Evolutionary conservation across 2,113 vertebrate genomes (phyloP).

Genomic region (Melozone crissalis): DNA sequence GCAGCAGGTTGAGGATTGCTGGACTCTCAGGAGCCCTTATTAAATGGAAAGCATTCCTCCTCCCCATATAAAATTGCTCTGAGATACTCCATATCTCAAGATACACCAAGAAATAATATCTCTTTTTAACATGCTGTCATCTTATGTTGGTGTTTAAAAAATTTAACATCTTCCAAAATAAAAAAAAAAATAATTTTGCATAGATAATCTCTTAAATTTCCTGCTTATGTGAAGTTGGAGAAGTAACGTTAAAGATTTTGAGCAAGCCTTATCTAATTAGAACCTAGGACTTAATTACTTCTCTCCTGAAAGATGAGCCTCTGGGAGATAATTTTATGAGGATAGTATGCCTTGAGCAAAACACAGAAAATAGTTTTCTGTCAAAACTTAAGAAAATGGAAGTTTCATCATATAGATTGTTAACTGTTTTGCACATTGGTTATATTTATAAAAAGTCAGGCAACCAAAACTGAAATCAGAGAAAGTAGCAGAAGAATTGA

Average conservation of each 20-base stretch:
- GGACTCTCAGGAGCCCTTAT: neutral
- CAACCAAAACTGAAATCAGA: neutral
- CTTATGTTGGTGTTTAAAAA: neutral
- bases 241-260: conserved; percentile 4
- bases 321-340: conserved; percentile 16
- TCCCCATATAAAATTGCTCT: neutral
- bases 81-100: neutral
- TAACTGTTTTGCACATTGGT: neutral
- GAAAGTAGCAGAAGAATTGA: neutral
- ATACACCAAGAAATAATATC: neutral
- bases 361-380: neutral
- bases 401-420: neutral
- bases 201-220: neutral
- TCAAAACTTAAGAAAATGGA: neutral
- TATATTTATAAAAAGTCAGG: neutral
- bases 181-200: neutral
- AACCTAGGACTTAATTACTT: conserved; percentile 18
- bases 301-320: neutral
- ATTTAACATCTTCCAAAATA: neutral
- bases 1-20: neutral
- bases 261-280: conserved; percentile 14
- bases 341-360: neutral
- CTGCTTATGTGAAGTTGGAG: neutral
- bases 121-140: neutral
- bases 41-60: neutral